These are phyloP conservation scores for Dione vanillae DNA, from an alignment of 2,888 invertebrate species.

Conservation along the genomic window DNA sequence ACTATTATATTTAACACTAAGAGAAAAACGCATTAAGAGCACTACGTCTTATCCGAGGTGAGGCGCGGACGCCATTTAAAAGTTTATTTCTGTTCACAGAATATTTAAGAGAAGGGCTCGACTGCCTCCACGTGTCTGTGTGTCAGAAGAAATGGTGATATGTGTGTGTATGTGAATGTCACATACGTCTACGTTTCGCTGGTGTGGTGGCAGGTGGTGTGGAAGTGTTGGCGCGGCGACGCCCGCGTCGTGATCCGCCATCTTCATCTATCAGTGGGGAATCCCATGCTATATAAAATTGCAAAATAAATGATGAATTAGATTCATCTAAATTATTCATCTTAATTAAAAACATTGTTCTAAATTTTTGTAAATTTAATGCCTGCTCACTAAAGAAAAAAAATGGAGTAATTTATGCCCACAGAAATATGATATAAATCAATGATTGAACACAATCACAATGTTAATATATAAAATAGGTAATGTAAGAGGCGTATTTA, in stretches of 20 bases:
- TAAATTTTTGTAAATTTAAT: too few species aligned
- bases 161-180: conserved; percentile 62
- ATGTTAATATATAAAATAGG: too few species aligned
- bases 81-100: conserved; percentile 22
- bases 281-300: conserved; percentile 62
- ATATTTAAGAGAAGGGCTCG: conserved; percentile 11
- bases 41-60: conserved; percentile 47
- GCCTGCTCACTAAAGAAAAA: too few species aligned
- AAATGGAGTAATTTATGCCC: too few species aligned
- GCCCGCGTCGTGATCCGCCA: conserved; percentile 64
- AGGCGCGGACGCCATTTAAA: conserved; percentile 2
- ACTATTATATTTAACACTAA: conserved; percentile 13
- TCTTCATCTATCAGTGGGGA: conserved; percentile 72
- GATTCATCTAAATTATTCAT: too few species aligned
- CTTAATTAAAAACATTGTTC: too few species aligned
- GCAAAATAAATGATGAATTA: too few species aligned
- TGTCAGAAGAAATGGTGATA: conserved; percentile 74
- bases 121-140: conserved; percentile 46
- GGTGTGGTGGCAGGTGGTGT: conserved; percentile 73
- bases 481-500: too few species aligned
- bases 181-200: conserved; percentile 72
- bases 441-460: too few species aligned
- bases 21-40: conserved; percentile 51
- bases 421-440: too few species aligned
- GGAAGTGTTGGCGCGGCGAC: conserved; percentile 70